Base-by-base conservation (phyloP, 2,797 vertebrate genomes). In the Synanceia verrucosa region DNA sequence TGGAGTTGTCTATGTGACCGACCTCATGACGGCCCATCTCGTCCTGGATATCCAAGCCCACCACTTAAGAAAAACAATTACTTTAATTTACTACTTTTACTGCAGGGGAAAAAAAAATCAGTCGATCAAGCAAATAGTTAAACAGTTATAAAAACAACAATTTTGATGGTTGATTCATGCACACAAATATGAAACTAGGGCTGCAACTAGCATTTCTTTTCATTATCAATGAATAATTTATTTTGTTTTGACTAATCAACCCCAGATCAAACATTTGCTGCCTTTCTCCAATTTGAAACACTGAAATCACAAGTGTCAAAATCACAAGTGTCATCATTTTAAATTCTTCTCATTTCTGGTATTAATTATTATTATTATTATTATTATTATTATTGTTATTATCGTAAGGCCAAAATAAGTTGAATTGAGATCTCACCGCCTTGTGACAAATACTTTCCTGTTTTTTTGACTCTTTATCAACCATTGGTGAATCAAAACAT, bases 11-110 rank as follows among this genome's bases (percentile, higher is more conserved):
- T 21, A 99, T 97, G 89, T 98, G 98, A 58, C 98, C 98, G 65
- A 99, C 97, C 87, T 99, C 98, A 0, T 99, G 98, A 44, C 98
- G 95, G 74, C 98, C 98, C 98, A 99, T 99, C 91, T 99, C 98
- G 94, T 99, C 98, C 78, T 99, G 98, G 88, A 99, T 99, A 93
- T 99, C 98, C 56, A 99, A 90, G 43, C 98, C 98, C 74, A 99
- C 96, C 94, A 99, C 98, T 99, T 86, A 36, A 56, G 52, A 47
- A 39, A 9, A 1, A 21, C 1, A 41, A 3, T 13, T 29, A 29
- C 28, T 4, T 29, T n/a, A n/a, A n/a, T n/a, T n/a, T n/a, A n/a
- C n/a, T n/a, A n/a, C n/a, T n/a, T n/a, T n/a, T n/a, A n/a, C n/a
- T n/a, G n/a, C n/a, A n/a, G n/a, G n/a, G n/a, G n/a, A n/a, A n/a